Base-by-base conservation (phyloP, 2,797 vertebrate genomes). In the Telmatherina bonti region DNA sequence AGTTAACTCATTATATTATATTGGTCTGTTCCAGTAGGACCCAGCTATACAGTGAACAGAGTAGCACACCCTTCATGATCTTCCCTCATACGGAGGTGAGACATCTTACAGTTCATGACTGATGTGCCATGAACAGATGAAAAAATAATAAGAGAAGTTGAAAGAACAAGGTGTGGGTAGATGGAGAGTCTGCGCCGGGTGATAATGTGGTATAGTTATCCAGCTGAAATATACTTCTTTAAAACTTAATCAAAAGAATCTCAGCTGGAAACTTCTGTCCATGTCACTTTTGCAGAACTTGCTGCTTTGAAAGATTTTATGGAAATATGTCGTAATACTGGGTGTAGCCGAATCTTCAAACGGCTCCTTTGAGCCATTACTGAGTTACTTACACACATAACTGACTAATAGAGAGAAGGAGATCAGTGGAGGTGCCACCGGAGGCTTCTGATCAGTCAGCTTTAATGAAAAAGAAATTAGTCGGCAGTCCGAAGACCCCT, bases 391-490 rank as follows among this genome's bases (percentile, higher is more conserved):
- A 43, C 33, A 58, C 43, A 62, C 29, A 59, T 38, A 58, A 66
- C 35, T 51, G 64, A 47, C 56, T 76, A 72, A 77, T 55, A 69
- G 53, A 53, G 38, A 73, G 54, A 11, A 3, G 38, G 12, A 70
- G 38, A 75, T 67, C 2, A 66, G 62, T 45, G 36, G 45, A 73
- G 24, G 54, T 81, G 70, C 75, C 83, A 67, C 56, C 15, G 20
- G 60, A 73, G 71, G 70, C 61, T 75, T 54, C 18, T 22, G 30
- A 78, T 83, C 86, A 85, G 68, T 84, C 78, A 77, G 61, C 36
- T 27, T 61, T 84, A 79, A 89, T 88, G 70, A 86, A 83, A 43
- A 88, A 86, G 70, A 76, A 79, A 84, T 81, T 76, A 85, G 79
- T 75, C 70, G 81, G 80, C 67, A 74, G 79, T 77, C 78, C 72